Evolutionary conservation across 2,888 invertebrate species (phyloP).

Genomic region (Mesorhabditis spiculigera): DNA sequence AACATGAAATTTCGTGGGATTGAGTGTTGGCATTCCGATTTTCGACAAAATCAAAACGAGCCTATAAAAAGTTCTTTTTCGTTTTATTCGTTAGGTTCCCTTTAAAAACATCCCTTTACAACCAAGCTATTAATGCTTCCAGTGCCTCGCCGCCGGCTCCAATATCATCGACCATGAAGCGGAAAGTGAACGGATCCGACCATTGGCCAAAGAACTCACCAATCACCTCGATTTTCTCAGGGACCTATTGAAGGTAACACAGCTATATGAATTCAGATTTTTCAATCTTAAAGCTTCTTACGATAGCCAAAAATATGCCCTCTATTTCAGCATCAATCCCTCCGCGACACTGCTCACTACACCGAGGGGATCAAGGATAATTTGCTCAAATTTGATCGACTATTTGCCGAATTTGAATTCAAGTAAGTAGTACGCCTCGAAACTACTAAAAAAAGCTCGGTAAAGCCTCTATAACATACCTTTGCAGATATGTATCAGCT

Average conservation of each 20-base stretch:
- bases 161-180: constrained; percentile 94
- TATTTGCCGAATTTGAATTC: constrained; percentile 95
- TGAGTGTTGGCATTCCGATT: too few species aligned
- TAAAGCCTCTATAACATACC: neutral
- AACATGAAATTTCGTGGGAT: too few species aligned
- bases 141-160: constrained; percentile 95
- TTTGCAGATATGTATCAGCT: constrained; percentile 85
- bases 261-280: too few species aligned
- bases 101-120: too few species aligned
- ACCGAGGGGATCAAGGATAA: constrained; percentile 60
- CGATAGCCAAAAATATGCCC: neutral
- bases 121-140: constrained; percentile 54
- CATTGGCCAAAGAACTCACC: constrained; percentile 91
- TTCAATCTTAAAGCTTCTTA: too few species aligned
- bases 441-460: constrained; percentile 1
- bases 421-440: constrained; percentile 58
- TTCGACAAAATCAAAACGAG: too few species aligned
- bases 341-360: constrained; percentile 60
- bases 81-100: too few species aligned
- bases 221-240: constrained; percentile 89
- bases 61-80: too few species aligned
- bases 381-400: constrained; percentile 71
- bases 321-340: constrained; percentile 68
- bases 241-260: constrained; percentile 75
- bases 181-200: constrained; percentile 92